phyloP scores from a whole-genome alignment of 2,888 invertebrate species.

The Stenoptilia bipunctidactyla region DNA sequence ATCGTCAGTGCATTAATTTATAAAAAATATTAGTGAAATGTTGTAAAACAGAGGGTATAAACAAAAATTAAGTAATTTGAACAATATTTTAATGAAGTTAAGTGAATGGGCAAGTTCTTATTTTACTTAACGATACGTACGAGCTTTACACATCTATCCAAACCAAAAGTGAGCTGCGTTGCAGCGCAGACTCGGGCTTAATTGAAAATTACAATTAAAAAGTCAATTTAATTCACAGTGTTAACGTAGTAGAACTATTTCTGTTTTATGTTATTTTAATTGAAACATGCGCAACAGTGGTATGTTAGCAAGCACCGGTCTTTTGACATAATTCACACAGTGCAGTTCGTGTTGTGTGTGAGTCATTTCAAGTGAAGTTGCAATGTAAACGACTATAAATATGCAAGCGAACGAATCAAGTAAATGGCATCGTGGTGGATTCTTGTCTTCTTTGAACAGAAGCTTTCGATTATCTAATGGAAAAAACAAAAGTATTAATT shows the following conservation, averaged over 20 bases:
- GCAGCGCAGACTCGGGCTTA: slow-evolving; percentile 36
- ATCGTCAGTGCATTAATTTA: no score
- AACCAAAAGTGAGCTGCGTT: slow-evolving; percentile 5
- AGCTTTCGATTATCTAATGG: slow-evolving; percentile 54
- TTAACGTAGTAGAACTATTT: no score
- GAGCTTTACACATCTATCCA: no score
- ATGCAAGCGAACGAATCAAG: slow-evolving; percentile 46
- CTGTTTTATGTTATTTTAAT: background rate
- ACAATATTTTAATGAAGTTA: background rate
- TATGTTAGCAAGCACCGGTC: slow-evolving; percentile 30
- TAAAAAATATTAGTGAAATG: no score
- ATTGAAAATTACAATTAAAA: background rate
- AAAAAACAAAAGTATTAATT: slow-evolving; percentile 36
- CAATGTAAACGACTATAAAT: slow-evolving; percentile 49
- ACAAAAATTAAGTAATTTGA: no score
- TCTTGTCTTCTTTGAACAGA: slow-evolving; percentile 57
- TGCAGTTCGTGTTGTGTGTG: slow-evolving; percentile 26
- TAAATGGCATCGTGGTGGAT: slow-evolving; percentile 61
- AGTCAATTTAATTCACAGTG: no score
- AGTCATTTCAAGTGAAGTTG: slow-evolving; percentile 52
- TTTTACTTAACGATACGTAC: no score
- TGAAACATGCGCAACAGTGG: background rate
- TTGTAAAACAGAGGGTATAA: no score
- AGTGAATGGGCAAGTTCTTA: slow-evolving; percentile 50
- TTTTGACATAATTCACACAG: slow-evolving; percentile 41